Evolutionary conservation across 1,140 invertebrate genomes (phyloP), one percentile per base, ranked within the genome.

Genomic region (Bombus waltoni): DNA sequence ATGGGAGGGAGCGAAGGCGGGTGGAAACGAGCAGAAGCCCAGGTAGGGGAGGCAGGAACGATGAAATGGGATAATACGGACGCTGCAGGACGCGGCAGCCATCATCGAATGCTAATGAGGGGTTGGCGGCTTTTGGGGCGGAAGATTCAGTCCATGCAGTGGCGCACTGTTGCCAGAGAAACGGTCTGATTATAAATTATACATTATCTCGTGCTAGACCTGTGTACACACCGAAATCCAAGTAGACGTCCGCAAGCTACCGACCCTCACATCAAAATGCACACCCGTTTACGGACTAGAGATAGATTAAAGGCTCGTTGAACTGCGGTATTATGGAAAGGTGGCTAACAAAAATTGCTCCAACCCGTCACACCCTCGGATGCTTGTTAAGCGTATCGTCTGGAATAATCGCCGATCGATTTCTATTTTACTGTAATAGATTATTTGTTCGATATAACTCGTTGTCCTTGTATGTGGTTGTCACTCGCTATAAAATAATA

Each of bases 21-120:
- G 83, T 66, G 87, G 76, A 83, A 78, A 79, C 75, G 83, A 70
- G 77, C 70, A 68, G 71, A 75, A 83, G 84, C 85, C 74, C 87
- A 87, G 88, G 89, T 89, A 90, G 90, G 84, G 86, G 87, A 88
- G 87, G 90, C 76, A 83, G 82, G 81, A 79, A 85, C 78, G 83
- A 83, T 88, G 92, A 90, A 92, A 91, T 91, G 92, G 94, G 93
- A 94, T 94, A 95, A 94, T 93, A 93, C 91, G 90, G 90, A 91
- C 93, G 92, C 94, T 95, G 94, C 94, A 95, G 94, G 93, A 95
- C 94, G 93, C 93, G 93, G 94, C 94, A 94, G 94, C 95, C 95
- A 95, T 95, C 95, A 95, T 95, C 94, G 94, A 95, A 95, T 95
- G 94, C 95, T 95, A 95, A 95, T 95, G 94, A 95, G 94, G 94